phyloP scores from a whole-genome alignment of 92 coral and sea anemone genomes.

The Muricea muricata region DNA sequence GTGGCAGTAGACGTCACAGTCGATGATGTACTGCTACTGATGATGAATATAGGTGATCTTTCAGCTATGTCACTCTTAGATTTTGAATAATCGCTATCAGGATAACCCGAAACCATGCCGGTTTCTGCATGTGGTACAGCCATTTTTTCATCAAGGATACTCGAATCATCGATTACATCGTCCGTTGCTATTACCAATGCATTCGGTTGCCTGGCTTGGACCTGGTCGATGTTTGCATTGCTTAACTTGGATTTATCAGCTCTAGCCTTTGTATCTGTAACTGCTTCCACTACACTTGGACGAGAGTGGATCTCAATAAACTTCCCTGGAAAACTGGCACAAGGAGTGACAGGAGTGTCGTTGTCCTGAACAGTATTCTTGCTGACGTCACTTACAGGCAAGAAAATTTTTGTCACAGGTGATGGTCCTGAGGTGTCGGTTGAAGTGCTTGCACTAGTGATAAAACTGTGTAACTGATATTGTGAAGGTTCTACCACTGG shows the following conservation, averaged over 20 bases:
- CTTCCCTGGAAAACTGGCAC: background rate
- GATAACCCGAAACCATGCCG: background rate
- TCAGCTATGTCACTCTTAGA: conserved; percentile 10
- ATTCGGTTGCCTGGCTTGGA: background rate
- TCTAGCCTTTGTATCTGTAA: conserved; percentile 1
- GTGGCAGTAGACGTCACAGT: background rate
- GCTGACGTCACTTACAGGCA: conserved; percentile 11
- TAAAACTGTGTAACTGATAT: conserved; percentile 1
- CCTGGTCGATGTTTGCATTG: background rate
- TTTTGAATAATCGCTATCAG: background rate
- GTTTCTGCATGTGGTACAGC: conserved; percentile 5
- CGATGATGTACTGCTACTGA: background rate
- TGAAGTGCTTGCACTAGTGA: background rate
- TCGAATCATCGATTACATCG: background rate
- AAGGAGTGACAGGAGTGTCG: background rate
- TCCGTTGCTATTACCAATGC: conserved; percentile 12
- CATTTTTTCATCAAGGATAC: background rate
- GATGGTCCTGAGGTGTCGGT: background rate
- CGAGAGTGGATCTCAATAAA: background rate
- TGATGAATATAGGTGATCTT: background rate
- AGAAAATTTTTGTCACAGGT: background rate
- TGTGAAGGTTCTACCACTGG: conserved; percentile 20
- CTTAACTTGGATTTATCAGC: background rate
- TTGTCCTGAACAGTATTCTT: conserved; percentile 1
- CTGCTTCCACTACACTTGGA: background rate